Conservation (phyloP, 2,797 vertebrate species). For the Pseudochirops cupreus region DNA sequence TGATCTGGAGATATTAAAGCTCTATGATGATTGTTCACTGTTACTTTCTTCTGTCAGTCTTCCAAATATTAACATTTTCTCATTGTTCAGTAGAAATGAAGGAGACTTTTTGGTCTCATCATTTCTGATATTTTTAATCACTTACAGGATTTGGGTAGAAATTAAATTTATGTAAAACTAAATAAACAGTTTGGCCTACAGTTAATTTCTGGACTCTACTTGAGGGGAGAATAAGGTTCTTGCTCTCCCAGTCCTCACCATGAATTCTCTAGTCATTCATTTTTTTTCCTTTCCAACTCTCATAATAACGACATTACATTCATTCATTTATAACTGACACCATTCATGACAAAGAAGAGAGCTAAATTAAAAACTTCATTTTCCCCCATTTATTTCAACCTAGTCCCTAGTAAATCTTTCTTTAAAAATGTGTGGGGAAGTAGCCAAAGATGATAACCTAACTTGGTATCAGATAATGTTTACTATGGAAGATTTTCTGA, state of each 20-base stretch:
- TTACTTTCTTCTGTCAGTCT: background rate
- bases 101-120: background rate
- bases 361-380: background rate
- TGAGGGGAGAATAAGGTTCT: background rate
- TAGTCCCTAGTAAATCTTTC: background rate
- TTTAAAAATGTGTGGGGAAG: background rate
- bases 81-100: background rate
- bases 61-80: background rate
- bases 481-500: background rate
- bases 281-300: background rate
- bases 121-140: background rate
- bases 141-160: background rate
- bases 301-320: background rate
- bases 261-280: background rate
- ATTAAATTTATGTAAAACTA: background rate
- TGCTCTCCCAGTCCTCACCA: background rate
- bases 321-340: background rate
- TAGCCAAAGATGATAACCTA: background rate
- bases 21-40: background rate
- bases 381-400: background rate
- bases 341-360: background rate
- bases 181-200: background rate
- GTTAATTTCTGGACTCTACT: background rate
- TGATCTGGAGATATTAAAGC: background rate
- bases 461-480: background rate